Evolutionary conservation across 64 coral and sea anemone species (phyloP), one percentile per base, ranked within the genome.

Genomic region (Hydrozoanthus tunicans): DNA sequence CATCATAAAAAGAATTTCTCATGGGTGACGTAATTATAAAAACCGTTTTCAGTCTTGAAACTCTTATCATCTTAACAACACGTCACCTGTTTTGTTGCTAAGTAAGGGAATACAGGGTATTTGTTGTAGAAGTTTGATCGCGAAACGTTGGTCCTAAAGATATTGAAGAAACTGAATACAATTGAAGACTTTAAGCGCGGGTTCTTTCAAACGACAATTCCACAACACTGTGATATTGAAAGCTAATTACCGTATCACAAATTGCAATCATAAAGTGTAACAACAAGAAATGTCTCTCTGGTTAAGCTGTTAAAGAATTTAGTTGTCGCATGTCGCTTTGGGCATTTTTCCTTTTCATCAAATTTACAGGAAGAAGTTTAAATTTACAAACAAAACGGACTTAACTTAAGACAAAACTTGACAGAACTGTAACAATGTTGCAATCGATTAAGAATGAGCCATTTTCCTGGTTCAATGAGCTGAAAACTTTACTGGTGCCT

Each of bases 11-110:
- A 11, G 67, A 65, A 86, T 86, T 72, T 73, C 83, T 73, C 68
- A 17, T 23, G 83, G 83, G 51, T 86, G 83, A 86, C 67, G 83
- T 86, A 86, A 86, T 86, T 86, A 86, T 73, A 59, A 69, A 73
- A 86, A 57, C 58, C 53, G n/a, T 59, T 73, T 74, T 73, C 54
- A 55, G 69, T 56, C 56, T 54, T 4, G 20, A 58, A 24, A 57
- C 10, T 73, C 12, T 73, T 59, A 86, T 86, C 55, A 51, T 69
- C 20, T 51, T 1, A 58, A 86, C 83, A 86, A 59, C 58, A 56
- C 24, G n/a, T 26, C 20, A 72, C 83, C 83, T 59, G 67, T 27
- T 73, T 86, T 73, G 27, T 58, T 5, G 53, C 10, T 14, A 70
- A 58, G 27, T 53, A 9, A 56, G 6, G 6, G 13, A 14, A 73